Percentiles rank a stretch among this genome's conserved stretches.
Conservation (phyloP, 2,888 invertebrate species). For the Diachrysia chrysitis region DNA sequence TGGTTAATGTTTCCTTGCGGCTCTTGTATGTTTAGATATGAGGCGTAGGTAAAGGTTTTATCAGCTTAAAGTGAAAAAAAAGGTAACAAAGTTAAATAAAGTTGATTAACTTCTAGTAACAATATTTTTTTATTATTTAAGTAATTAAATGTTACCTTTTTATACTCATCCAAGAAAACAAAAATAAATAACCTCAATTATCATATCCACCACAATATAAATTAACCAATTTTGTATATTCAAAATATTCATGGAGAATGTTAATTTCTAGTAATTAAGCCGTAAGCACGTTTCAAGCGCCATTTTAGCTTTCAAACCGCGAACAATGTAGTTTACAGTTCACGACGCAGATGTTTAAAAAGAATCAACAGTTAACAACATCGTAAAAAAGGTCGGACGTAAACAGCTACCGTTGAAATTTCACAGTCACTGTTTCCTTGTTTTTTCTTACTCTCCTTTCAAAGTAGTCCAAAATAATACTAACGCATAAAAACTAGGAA, state of each 20-base stretch:
- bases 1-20: constrained; percentile 37
- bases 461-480: constrained; percentile 44
- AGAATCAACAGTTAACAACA: constrained; percentile 88
- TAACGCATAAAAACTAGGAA: constrained; percentile 24
- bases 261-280: constrained; percentile 52
- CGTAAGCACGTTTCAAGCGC: constrained; percentile 64
- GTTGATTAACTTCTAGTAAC: too few relatives aligned
- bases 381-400: constrained; percentile 86
- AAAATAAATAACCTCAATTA: not conserved
- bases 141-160: too few relatives aligned
- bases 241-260: constrained; percentile 33
- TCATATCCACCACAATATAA: not conserved
- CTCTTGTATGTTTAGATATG: constrained; percentile 24
- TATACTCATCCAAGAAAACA: not conserved
- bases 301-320: constrained; percentile 75
- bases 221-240: constrained; percentile 16
- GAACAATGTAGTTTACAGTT: constrained; percentile 87
- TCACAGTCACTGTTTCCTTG: constrained; percentile 79
- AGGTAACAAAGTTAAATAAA: too few relatives aligned
- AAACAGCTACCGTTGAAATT: constrained; percentile 85
- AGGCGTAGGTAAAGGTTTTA: constrained; percentile 17
- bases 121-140: too few relatives aligned
- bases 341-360: constrained; percentile 86
- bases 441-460: constrained; percentile 59
- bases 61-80: constrained; percentile 6